Evolutionary conservation across 1,140 invertebrate genomes (phyloP).

Genomic region (Solenopsis fugax): DNA sequence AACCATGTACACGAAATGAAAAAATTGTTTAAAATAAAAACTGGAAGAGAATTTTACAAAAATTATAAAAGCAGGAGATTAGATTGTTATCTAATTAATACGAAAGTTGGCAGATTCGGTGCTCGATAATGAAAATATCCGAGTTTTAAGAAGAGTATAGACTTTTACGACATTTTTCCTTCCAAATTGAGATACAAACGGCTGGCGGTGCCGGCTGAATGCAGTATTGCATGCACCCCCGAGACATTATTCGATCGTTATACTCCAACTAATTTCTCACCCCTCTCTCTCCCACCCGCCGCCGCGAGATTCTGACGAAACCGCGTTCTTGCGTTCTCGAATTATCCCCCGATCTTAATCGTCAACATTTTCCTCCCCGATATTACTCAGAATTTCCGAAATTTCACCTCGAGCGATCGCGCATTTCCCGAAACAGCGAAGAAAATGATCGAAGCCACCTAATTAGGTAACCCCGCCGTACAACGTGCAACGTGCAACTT

Average conservation of each 20-base stretch:
- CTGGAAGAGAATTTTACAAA: background rate
- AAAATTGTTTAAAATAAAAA: background rate
- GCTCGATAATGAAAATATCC: background rate
- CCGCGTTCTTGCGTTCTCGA: background rate
- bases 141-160: background rate
- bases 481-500: background rate
- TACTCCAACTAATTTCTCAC: constrained; percentile 1
- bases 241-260: constrained; percentile 47
- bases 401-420: background rate
- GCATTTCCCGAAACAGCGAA: background rate
- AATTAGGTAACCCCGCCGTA: background rate
- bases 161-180: background rate
- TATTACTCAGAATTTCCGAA: background rate
- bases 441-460: background rate
- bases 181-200: background rate
- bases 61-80: constrained; percentile 15
- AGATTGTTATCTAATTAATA: background rate
- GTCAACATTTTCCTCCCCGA: too few relatives aligned
- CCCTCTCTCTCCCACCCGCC: background rate
- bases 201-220: constrained; percentile 27
- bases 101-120: background rate
- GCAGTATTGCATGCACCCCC: constrained; percentile 29
- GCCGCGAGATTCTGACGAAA: background rate
- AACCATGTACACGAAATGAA: background rate
- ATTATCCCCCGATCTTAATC: background rate